Conservation (phyloP, 2,888 invertebrate species). For the Clivina fossor region DNA sequence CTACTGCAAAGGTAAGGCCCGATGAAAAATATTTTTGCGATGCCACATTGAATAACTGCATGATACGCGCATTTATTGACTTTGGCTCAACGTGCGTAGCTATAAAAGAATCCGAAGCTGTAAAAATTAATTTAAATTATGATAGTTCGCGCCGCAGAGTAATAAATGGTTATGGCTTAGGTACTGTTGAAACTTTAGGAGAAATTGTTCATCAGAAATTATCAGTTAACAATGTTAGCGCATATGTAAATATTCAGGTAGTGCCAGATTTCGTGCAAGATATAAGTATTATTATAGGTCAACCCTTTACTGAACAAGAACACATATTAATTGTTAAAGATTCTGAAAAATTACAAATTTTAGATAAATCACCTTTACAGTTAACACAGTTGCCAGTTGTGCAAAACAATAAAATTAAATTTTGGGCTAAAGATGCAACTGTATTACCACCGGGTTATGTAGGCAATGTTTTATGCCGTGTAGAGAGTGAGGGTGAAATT, state of each 20-base stretch:
- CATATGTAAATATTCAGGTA: too few relatives aligned
- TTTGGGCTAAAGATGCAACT: slow-evolving; percentile 14
- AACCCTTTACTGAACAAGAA: slow-evolving; percentile 6
- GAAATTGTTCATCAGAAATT: slow-evolving; percentile 3
- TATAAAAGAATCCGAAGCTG: slow-evolving; percentile 8
- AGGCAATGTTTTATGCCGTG: slow-evolving; percentile 9
- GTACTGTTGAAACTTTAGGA: slow-evolving; percentile 11
- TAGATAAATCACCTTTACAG: background rate
- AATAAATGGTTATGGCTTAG: slow-evolving; percentile 11
- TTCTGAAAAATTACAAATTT: background rate
- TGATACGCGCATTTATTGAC: slow-evolving; percentile 4
- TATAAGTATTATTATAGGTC: slow-evolving; percentile 11
- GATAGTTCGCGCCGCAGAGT: background rate
- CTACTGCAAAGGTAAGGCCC: background rate
- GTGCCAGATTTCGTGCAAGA: slow-evolving; percentile 1
- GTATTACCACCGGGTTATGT: slow-evolving; percentile 15
- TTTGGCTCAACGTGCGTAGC: slow-evolving; percentile 13
- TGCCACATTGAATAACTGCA: background rate
- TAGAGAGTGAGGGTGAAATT: background rate
- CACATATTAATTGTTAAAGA: slow-evolving; percentile 5
- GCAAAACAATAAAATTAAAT: background rate
- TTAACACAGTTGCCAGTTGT: background rate
- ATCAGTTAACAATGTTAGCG: too few relatives aligned
- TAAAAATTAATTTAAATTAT: background rate
- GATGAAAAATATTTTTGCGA: slow-evolving; percentile 3